phyloP scores from a whole-genome alignment of 2,113 vertebrate species.

The Sapajus apella region DNA sequence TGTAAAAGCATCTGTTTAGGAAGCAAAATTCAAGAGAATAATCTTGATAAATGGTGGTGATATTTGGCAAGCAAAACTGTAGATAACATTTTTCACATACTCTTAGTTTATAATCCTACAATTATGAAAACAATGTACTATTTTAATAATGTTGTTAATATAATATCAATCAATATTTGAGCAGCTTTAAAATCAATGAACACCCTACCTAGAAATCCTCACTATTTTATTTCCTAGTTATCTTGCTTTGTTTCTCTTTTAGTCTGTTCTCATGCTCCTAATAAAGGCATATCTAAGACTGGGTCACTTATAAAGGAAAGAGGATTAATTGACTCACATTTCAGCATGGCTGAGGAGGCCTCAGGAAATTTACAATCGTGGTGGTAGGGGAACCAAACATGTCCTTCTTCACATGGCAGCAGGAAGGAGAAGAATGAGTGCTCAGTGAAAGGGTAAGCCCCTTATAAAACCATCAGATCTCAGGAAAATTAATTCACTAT shows the following conservation, averaged over 20 bases:
- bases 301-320: too few species aligned
- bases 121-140: background rate
- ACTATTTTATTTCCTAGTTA: background rate
- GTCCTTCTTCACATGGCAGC: too few species aligned
- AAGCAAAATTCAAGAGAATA: background rate
- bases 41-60: background rate
- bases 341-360: too few species aligned
- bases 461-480: too few species aligned
- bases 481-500: too few species aligned
- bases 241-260: background rate
- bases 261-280: too few species aligned
- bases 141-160: background rate
- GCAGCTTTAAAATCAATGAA: background rate
- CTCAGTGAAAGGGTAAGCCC: too few species aligned
- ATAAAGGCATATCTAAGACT: too few species aligned
- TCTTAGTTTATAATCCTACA: background rate
- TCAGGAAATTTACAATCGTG: too few species aligned
- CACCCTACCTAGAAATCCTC: background rate
- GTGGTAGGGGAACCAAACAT: too few species aligned
- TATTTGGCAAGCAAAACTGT: background rate
- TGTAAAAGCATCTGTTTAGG: background rate
- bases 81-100: background rate
- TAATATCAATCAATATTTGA: background rate
- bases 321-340: too few species aligned
- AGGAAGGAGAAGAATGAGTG: too few species aligned